Evolutionary conservation across 1,140 invertebrate species (phyloP).

Genomic region (Drosophila pandora): DNA sequence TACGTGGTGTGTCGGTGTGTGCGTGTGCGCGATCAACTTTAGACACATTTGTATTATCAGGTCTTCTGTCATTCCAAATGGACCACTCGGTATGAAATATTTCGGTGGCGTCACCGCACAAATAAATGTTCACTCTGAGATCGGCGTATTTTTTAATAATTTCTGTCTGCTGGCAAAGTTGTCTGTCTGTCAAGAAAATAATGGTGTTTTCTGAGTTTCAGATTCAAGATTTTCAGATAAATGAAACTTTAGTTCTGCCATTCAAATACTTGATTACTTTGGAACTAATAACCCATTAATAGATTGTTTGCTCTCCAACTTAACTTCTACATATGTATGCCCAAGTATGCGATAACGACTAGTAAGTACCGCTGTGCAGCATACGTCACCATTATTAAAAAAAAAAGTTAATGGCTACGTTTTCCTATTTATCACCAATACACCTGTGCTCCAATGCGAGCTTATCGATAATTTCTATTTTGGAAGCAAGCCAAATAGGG

Average conservation of each 20-base stretch:
- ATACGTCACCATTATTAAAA: conserved; percentile 56
- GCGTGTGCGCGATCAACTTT: conserved; percentile 5
- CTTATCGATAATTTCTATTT: conserved; percentile 74
- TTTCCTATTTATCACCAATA: neutral
- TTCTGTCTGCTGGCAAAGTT: neutral
- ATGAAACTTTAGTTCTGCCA: neutral
- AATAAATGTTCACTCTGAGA: conserved; percentile 32
- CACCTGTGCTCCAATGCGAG: conserved; percentile 17
- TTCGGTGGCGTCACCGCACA: conserved; percentile 42
- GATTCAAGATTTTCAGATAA: neutral
- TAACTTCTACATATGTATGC: neutral
- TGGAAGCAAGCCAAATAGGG: conserved; percentile 14
- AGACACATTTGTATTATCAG: conserved; percentile 18
- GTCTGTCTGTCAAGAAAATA: neutral
- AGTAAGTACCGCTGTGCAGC: conserved; percentile 29
- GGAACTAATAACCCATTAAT: neutral
- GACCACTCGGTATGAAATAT: conserved; percentile 25
- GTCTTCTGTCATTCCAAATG: conserved; percentile 25
- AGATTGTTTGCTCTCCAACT: neutral
- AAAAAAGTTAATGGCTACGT: conserved; percentile 40
- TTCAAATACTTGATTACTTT: neutral
- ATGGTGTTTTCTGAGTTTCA: neutral
- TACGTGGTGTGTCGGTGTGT: neutral
- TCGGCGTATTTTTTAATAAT: conserved; percentile 9
- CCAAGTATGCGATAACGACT: conserved; percentile 30